phyloP scores from a whole-genome alignment of 2,888 invertebrate genomes.

The Nomada fucata region DNA sequence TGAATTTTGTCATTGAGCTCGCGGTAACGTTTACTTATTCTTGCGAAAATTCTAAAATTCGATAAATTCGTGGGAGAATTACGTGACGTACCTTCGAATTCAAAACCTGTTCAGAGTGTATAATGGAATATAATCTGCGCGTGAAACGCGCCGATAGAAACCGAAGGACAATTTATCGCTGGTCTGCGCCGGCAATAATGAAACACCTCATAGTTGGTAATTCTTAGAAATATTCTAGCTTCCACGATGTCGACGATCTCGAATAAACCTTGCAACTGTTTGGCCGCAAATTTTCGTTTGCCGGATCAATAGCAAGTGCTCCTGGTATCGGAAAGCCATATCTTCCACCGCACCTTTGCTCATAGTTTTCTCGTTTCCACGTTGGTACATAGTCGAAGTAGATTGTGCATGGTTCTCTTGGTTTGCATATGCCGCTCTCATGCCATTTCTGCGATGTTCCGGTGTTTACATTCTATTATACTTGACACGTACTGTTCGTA shows the following conservation, averaged over 20 bases:
- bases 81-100: too few species aligned
- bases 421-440: constrained; percentile 43
- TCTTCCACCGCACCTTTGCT: constrained; percentile 24
- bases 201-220: not conserved
- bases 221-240: too few species aligned
- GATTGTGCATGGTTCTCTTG: constrained; percentile 51
- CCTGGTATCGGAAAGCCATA: constrained; percentile 50
- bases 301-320: constrained; percentile 34
- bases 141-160: too few species aligned
- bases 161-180: too few species aligned
- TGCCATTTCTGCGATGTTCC: constrained; percentile 38
- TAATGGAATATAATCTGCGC: too few species aligned
- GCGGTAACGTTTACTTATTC: too few species aligned
- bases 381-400: constrained; percentile 39
- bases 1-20: not conserved
- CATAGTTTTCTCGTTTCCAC: constrained; percentile 10
- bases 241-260: constrained; percentile 13
- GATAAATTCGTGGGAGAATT: too few species aligned
- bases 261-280: constrained; percentile 27
- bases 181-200: not conserved
- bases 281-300: constrained; percentile 10
- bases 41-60: too few species aligned
- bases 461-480: constrained; percentile 56
- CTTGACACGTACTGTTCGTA: constrained; percentile 35
- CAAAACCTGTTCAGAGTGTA: too few species aligned